phyloP scores from a whole-genome alignment of 2,797 vertebrate genomes.

The Trematomus bernacchii region DNA sequence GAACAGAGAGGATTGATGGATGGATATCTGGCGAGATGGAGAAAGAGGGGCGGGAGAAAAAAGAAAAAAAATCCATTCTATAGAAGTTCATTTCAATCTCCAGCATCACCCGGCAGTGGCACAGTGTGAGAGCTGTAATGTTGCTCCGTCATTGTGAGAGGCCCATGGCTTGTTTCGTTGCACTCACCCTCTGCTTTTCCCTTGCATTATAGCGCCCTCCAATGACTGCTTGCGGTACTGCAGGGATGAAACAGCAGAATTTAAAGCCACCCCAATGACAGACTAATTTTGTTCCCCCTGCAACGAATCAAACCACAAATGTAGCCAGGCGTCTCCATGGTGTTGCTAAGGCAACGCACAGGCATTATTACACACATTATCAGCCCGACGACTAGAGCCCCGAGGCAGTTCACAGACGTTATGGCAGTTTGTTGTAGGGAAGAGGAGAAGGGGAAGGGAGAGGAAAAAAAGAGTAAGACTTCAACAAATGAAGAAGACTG shows the following conservation, averaged over 20 bases:
- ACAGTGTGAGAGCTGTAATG: slow-evolving; percentile 50
- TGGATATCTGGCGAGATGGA: slow-evolving; percentile 51
- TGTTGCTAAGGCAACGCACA: slow-evolving; percentile 72
- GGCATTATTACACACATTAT: slow-evolving; percentile 74
- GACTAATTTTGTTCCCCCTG: slow-evolving; percentile 38
- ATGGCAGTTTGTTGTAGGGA: slow-evolving; percentile 50
- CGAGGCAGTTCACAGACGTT: slow-evolving; percentile 59
- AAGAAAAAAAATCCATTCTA: slow-evolving; percentile 61
- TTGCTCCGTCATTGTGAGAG: slow-evolving; percentile 58
- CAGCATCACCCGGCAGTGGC: slow-evolving; percentile 57
- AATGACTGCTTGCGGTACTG: slow-evolving; percentile 66
- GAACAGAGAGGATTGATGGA: slow-evolving; percentile 64
- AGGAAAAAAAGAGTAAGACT: slow-evolving; percentile 20
- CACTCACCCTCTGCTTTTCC: slow-evolving; percentile 21
- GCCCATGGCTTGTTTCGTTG: slow-evolving; percentile 20
- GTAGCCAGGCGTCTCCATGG: slow-evolving; percentile 56
- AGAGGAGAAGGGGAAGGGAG: slow-evolving; percentile 18
- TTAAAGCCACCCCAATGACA: slow-evolving; percentile 47
- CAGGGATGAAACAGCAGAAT: slow-evolving; percentile 81
- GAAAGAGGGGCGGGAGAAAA: not conserved
- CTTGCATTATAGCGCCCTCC: slow-evolving; percentile 81
- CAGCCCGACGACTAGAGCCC: slow-evolving; percentile 49
- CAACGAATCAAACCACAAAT: slow-evolving; percentile 54
- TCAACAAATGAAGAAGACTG: slow-evolving; percentile 45
- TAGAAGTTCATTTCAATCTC: slow-evolving; percentile 71